Percentiles rank a stretch among this genome's conserved stretches.
phyloP scores from a whole-genome alignment of 2,888 invertebrate genomes.

The Malthinus flaveolus region DNA sequence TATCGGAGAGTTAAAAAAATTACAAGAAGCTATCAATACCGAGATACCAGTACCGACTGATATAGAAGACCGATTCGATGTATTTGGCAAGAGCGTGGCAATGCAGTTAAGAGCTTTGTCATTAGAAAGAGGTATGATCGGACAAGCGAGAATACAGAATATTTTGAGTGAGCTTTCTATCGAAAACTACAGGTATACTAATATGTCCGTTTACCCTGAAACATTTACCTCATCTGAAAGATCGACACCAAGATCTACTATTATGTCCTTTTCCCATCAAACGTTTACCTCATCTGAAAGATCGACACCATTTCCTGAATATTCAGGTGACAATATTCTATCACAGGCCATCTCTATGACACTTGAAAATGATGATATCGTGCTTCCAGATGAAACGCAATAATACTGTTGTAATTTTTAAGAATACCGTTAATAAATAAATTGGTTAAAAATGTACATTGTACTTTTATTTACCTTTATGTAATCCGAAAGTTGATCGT shows the following conservation, averaged over 20 bases:
- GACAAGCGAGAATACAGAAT: slow-evolving; percentile 10
- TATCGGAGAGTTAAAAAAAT: slow-evolving; percentile 4
- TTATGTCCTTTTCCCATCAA: neutral
- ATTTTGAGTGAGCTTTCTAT: slow-evolving; percentile 14
- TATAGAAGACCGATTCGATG: slow-evolving; percentile 9
- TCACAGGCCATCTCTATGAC: neutral
- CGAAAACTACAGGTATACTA: slow-evolving; percentile 7
- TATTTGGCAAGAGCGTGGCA: slow-evolving; percentile 15
- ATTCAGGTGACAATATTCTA: neutral
- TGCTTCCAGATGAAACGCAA: too few species aligned
- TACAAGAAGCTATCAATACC: slow-evolving; percentile 8
- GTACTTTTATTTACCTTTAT: neutral
- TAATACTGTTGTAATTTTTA: neutral
- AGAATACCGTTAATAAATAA: neutral
- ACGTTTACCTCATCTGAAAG: neutral
- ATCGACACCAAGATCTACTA: neutral
- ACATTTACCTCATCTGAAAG: neutral
- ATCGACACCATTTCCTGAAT: neutral
- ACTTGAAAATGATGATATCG: neutral
- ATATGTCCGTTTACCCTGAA: neutral
- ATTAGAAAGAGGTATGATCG: neutral
- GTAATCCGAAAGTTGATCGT: neutral
- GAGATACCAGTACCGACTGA: neutral
- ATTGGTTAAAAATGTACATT: too few species aligned
- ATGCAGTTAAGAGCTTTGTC: slow-evolving; percentile 11